These are phyloP conservation scores for Coregonus sp. DNA, from an alignment of 2,797 vertebrate species.

Conservation along the genomic window DNA sequence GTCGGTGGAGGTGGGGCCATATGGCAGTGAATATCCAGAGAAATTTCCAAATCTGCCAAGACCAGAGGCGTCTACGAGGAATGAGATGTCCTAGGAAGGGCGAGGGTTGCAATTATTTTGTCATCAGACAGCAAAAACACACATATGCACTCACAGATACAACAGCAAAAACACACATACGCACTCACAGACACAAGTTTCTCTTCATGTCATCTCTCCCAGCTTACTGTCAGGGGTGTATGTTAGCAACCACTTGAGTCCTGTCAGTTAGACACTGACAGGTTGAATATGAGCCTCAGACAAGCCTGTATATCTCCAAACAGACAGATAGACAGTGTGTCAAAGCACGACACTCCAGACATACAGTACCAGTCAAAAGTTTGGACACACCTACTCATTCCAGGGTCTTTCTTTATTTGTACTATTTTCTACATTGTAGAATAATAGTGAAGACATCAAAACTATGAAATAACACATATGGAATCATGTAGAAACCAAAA, in stretches of 20 bases:
- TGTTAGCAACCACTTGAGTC: background rate
- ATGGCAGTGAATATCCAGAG: background rate
- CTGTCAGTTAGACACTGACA: conserved; percentile 3
- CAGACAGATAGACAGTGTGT: background rate
- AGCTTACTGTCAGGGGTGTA: background rate
- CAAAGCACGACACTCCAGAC: background rate
- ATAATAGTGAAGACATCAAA: too few species aligned
- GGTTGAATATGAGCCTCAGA: background rate
- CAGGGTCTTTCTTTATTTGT: too few species aligned
- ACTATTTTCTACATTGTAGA: too few species aligned
- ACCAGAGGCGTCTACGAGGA: too few species aligned
- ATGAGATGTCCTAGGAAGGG: background rate
- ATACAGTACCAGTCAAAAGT: too few species aligned
- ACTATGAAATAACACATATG: too few species aligned
- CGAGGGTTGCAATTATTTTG: background rate
- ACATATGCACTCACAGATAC: background rate
- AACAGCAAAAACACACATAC: too few species aligned
- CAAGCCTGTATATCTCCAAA: background rate
- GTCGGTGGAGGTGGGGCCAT: background rate
- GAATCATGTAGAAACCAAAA: too few species aligned
- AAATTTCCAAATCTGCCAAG: too few species aligned
- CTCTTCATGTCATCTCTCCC: too few species aligned
- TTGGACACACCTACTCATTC: too few species aligned
- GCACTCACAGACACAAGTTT: too few species aligned
- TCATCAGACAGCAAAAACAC: background rate